Percentiles rank a stretch among this genome's conserved stretches.
These are phyloP conservation scores for Spondyliosoma cantharus DNA, from an alignment of 2,797 vertebrate species.

Conservation along the genomic window DNA sequence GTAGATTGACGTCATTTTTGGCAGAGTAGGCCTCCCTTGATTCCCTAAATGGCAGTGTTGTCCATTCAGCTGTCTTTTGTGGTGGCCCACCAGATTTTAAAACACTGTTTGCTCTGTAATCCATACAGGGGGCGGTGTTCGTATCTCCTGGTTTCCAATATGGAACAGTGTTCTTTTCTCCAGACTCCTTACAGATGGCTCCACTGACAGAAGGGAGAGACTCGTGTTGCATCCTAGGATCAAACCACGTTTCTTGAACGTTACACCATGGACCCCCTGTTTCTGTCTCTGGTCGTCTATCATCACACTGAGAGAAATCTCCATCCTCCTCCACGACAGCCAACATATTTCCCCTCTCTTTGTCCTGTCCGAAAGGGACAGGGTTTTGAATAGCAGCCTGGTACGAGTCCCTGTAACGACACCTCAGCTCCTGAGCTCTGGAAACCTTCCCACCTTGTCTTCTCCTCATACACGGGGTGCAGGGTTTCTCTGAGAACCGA, in stretches of 20 bases:
- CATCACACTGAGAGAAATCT: slow-evolving; percentile 57
- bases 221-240: slow-evolving; percentile 47
- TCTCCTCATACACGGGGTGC: slow-evolving; percentile 82
- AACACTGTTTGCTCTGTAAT: slow-evolving; percentile 36
- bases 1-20: slow-evolving; percentile 26
- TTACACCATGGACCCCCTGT: slow-evolving; percentile 42
- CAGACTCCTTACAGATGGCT: slow-evolving; percentile 69
- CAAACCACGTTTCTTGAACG: slow-evolving; percentile 36
- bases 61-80: slow-evolving; percentile 46
- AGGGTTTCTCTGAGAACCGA: slow-evolving; percentile 83
- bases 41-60: slow-evolving; percentile 42
- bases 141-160: slow-evolving; percentile 60
- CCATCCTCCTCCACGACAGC: slow-evolving; percentile 80
- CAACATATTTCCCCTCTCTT: slow-evolving; percentile 50
- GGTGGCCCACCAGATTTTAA: background rate
- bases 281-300: slow-evolving; percentile 53
- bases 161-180: slow-evolving; percentile 60
- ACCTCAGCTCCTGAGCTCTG: slow-evolving; percentile 74
- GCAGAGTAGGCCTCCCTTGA: slow-evolving; percentile 25
- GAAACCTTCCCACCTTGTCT: slow-evolving; percentile 74
- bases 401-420: slow-evolving; percentile 86
- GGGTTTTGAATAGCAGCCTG: slow-evolving; percentile 85
- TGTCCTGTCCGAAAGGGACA: slow-evolving; percentile 66
- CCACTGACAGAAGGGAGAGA: slow-evolving; percentile 20
- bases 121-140: slow-evolving; percentile 38